Evolutionary conservation across 2,113 vertebrate species (phyloP).

Genomic region (Bos indicus): DNA sequence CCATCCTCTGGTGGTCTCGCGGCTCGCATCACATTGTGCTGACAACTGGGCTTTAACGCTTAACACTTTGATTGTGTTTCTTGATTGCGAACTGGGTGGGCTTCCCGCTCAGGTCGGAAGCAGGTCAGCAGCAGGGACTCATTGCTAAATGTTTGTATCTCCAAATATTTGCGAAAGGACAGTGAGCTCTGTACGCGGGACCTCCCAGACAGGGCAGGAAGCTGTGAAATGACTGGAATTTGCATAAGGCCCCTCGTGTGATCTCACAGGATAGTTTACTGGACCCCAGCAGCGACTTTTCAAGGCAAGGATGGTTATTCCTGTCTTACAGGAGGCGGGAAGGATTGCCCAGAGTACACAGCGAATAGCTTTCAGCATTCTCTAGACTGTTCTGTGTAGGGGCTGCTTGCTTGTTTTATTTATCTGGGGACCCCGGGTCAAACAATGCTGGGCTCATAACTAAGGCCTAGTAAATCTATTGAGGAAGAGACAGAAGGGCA

Average conservation of each 20-base stretch:
- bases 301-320: background rate
- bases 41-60: background rate
- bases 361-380: background rate
- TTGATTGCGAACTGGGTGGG: background rate
- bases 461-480: background rate
- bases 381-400: fast-evolving
- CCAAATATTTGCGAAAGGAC: background rate
- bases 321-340: background rate
- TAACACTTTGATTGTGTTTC: background rate
- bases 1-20: background rate
- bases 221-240: background rate
- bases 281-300: background rate
- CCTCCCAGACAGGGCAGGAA: background rate
- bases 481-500: background rate
- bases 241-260: fast-evolving
- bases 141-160: fast-evolving
- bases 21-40: background rate
- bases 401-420: no score
- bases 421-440: background rate
- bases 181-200: fast-evolving
- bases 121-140: background rate
- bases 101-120: background rate
- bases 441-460: fast-evolving
- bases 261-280: fast-evolving
- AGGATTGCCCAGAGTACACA: background rate